phyloP scores from a whole-genome alignment of 35 echinoderm and acorn worm genomes.

The Ptychodera flava region DNA sequence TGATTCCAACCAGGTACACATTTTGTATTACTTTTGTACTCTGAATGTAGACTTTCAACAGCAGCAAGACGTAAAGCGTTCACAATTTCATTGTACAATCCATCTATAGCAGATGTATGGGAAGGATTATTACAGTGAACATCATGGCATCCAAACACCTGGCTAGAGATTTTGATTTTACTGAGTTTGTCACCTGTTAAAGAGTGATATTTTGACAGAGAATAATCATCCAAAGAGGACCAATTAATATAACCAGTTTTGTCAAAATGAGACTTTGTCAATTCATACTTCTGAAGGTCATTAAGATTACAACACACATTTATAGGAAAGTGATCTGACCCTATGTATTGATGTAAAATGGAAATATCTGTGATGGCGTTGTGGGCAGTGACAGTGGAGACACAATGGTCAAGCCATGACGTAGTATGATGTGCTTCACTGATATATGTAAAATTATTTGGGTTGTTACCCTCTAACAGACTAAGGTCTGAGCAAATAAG shows the following conservation, averaged over 20 bases:
- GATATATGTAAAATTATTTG: neutral
- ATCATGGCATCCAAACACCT: no score
- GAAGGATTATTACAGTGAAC: no score
- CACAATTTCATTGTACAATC: neutral
- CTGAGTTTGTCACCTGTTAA: no score
- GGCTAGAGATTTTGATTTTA: no score
- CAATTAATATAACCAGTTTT: no score
- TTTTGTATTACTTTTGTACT: neutral
- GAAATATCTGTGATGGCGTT: no score
- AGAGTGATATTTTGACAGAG: no score
- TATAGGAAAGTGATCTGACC: neutral
- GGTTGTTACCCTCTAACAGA: neutral
- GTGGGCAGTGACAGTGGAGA: neutral
- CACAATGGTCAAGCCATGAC: neutral
- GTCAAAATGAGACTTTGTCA: no score
- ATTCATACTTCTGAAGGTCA: neutral
- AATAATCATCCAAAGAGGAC: no score
- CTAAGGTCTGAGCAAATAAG: neutral
- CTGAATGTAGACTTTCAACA: neutral
- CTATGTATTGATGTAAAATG: no score
- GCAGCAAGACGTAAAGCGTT: neutral
- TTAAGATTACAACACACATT: neutral
- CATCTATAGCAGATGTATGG: neutral
- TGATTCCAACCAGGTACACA: neutral
- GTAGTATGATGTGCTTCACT: neutral